Base-by-base conservation (phyloP, 2,888 invertebrate species). In the Graphium colonna region DNA sequence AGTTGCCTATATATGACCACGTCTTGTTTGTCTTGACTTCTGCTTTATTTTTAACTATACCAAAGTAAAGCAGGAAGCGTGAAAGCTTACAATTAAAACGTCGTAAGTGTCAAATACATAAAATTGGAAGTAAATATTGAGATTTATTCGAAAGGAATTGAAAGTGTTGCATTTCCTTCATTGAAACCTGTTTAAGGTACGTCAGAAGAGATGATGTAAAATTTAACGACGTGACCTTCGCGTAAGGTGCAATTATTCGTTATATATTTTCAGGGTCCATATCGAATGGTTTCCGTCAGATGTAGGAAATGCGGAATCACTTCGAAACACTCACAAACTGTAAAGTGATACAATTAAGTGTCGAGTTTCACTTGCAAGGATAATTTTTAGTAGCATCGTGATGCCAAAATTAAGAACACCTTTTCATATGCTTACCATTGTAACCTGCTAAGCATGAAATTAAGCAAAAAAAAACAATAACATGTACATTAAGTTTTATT, bases 141-240 rank as follows among this genome's bases (percentile, higher is more conserved):
- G 44, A 44, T 21, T 44, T 38, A 28, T 12, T 36, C 36, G n/a
- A n/a, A 39, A n/a, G 48, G 39, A 12, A 21, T 28, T n/a, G 31
- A 44, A 49, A 44, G 13, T 31, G 39, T 16, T 31, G 26, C 44
- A 18, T 44, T 21, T 49, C 44, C 53, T 49, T 53, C 18, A 5
- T 16, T 21, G n/a, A 26, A 15, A 16, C n/a, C 36, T 44, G n/a
- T 17, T 39, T 44, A 17, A 28, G 17, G n/a, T 9, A 1, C 15
- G 15, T 16, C 36, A 42, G 36, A 52, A 40, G 46, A 47, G 9
- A 28, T 28, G 33, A 46, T 7, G 21, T 21, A 41, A 12, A 51
- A 39, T 44, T 38, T 17, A 18, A 31, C 40, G 15, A 28, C 17
- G 16, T 28, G n/a, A 8, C 40, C 12, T 10, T 43, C 36, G n/a